A percentile compares a stretch with the other conserved stretches of the same genome.
These are phyloP conservation scores for Odontomachus brunneus DNA, from an alignment of 1,140 invertebrate species.

Conservation along the genomic window DNA sequence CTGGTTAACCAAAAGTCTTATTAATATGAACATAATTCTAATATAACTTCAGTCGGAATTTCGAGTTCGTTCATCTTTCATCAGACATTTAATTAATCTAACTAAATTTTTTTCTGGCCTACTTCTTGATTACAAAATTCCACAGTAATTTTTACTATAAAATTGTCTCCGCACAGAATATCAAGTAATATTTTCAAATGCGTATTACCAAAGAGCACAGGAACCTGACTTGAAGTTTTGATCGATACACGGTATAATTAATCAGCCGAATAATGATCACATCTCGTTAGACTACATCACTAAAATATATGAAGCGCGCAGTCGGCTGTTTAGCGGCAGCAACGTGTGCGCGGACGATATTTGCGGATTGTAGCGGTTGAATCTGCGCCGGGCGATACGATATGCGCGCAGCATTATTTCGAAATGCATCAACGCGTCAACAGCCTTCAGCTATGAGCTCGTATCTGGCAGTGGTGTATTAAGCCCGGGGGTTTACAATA, in stretches of 20 bases:
- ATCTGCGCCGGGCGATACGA: slow-evolving; percentile 19
- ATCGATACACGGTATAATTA: slow-evolving; percentile 1
- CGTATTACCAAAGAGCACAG: too few species aligned
- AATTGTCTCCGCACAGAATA: too few species aligned
- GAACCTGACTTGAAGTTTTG: background rate
- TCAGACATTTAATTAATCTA: too few species aligned
- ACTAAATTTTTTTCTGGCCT: too few species aligned
- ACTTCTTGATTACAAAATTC: too few species aligned
- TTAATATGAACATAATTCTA: too few species aligned
- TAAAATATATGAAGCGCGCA: background rate
- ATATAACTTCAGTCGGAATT: too few species aligned
- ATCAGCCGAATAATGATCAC: slow-evolving; percentile 40
- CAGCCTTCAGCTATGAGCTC: slow-evolving; percentile 18
- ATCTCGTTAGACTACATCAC: background rate
- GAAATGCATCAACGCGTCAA: slow-evolving; percentile 40
- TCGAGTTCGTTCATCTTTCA: too few species aligned
- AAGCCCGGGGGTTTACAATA: background rate
- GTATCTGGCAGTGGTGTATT: slow-evolving; percentile 9
- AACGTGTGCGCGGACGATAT: slow-evolving; percentile 19
- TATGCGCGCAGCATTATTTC: slow-evolving; percentile 32
- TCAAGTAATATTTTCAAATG: too few species aligned
- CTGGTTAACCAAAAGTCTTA: too few species aligned
- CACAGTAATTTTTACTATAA: too few species aligned
- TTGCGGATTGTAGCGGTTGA: slow-evolving; percentile 16
- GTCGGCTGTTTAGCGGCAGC: slow-evolving; percentile 29